A percentile compares a stretch with the other conserved stretches of the same genome.
Evolutionary conservation across 2,113 vertebrate genomes (phyloP).

Genomic region (Microcebus griseorufus): DNA sequence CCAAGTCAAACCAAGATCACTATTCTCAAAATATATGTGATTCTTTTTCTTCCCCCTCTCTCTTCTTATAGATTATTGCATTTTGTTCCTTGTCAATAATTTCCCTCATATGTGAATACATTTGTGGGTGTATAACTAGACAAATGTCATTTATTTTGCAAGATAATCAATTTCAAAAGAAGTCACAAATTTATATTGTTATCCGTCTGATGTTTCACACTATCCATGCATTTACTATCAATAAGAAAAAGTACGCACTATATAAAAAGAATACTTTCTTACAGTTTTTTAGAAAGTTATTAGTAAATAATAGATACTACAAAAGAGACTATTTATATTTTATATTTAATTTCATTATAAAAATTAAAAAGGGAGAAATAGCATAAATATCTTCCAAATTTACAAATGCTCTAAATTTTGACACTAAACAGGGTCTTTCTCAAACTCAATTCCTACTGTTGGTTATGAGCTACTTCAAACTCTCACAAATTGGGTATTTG

Average conservation of each 20-base stretch:
- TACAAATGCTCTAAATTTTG: conserved; percentile 15
- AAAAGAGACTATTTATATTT: conserved; percentile 18
- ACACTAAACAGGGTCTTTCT: neutral
- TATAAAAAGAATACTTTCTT: neutral
- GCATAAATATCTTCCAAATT: neutral
- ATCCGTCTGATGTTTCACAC: neutral
- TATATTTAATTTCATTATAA: neutral
- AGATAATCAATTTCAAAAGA: conserved; percentile 43
- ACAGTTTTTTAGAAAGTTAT: neutral
- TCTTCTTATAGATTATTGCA: neutral
- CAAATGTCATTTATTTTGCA: conserved; percentile 9
- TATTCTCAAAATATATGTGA: neutral
- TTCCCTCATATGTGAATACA: neutral
- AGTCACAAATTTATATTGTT: conserved; percentile 27
- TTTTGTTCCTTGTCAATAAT: conserved; percentile 30
- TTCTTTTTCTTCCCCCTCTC: neutral
- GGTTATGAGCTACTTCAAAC: neutral
- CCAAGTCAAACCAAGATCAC: neutral
- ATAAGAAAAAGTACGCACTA: neutral
- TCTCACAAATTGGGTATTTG: neutral
- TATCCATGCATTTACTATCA: neutral
- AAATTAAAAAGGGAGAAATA: conserved; percentile 26
- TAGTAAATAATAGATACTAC: neutral
- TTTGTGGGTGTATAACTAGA: neutral
- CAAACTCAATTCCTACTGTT: neutral